A percentile compares a stretch with the other conserved stretches of the same genome.
Evolutionary conservation across 2,888 invertebrate species (phyloP).

Genomic region (Apodemia hepburni): DNA sequence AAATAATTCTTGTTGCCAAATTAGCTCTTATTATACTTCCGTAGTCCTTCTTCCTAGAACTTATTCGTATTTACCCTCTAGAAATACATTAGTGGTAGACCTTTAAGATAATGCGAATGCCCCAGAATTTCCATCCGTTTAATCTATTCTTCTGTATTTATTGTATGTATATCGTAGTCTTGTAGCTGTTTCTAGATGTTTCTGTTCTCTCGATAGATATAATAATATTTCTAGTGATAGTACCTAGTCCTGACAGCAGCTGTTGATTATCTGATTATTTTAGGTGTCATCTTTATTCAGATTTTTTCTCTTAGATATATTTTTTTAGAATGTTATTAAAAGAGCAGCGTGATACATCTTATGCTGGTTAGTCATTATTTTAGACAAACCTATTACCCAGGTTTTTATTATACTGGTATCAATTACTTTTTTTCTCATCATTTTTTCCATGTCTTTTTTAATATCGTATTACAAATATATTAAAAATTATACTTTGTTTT

Average conservation of each 20-base stretch:
- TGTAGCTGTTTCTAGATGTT: slow-evolving; percentile 61
- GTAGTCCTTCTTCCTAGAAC: slow-evolving; percentile 34
- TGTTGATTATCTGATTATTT: slow-evolving; percentile 4
- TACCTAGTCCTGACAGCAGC: slow-evolving; percentile 16
- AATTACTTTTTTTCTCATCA: too few relatives aligned
- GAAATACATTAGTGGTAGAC: slow-evolving; percentile 39
- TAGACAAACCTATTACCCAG: too few relatives aligned
- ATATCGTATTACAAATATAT: too few relatives aligned
- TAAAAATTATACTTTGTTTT: not conserved
- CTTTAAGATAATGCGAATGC: slow-evolving; percentile 69
- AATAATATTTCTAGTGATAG: slow-evolving; percentile 31
- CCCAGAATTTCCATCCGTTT: slow-evolving; percentile 81
- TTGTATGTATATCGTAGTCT: slow-evolving; percentile 65
- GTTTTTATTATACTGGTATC: too few relatives aligned
- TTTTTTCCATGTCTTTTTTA: too few relatives aligned
- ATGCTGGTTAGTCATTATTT: too few relatives aligned
- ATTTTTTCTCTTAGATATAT: slow-evolving; percentile 1
- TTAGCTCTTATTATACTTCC: slow-evolving; percentile 24
- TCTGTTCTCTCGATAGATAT: slow-evolving; percentile 37
- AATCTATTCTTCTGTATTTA: slow-evolving; percentile 75
- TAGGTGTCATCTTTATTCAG: too few relatives aligned
- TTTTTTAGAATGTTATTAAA: not conserved
- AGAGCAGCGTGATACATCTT: too few relatives aligned
- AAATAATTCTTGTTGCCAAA: slow-evolving; percentile 40
- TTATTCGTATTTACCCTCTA: slow-evolving; percentile 38